Percentiles rank a stretch among this genome's conserved stretches.
phyloP scores from a whole-genome alignment of 2,113 vertebrate species.

The Labrus mixtus region DNA sequence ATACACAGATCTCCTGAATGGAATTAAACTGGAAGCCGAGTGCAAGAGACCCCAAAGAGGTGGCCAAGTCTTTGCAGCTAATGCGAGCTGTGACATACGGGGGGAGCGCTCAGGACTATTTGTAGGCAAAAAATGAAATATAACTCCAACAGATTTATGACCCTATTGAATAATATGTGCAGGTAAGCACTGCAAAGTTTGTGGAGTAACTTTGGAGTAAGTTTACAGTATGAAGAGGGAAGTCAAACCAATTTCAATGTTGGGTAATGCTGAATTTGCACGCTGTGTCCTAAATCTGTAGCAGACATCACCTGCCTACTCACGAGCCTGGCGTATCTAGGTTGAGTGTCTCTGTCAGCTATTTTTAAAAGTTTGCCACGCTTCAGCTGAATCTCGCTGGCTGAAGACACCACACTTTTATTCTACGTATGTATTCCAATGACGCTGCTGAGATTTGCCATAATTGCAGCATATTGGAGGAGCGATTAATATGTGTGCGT shows the following conservation, averaged over 20 bases:
- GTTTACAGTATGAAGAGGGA: not conserved
- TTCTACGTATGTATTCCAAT: conserved; percentile 21
- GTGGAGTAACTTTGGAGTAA: conserved; percentile 5
- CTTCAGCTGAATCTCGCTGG: conserved; percentile 49
- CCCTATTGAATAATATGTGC: not conserved
- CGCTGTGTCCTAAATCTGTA: conserved; percentile 66
- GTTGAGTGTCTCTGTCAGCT: conserved; percentile 70
- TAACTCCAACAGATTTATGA: conserved; percentile 18
- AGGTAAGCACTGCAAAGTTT: conserved; percentile 6
- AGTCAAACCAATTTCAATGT: conserved; percentile 57
- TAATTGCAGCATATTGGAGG: conserved; percentile 29
- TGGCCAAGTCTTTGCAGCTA: conserved; percentile 30
- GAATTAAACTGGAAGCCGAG: conserved; percentile 55
- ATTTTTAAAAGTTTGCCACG: conserved; percentile 62
- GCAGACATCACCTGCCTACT: conserved; percentile 58
- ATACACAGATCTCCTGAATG: conserved; percentile 45
- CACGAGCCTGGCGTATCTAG: conserved; percentile 56
- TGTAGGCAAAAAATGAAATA: conserved; percentile 15
- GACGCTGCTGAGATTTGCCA: conserved; percentile 31
- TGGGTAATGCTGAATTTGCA: conserved; percentile 50
- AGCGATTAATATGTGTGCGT: not conserved
- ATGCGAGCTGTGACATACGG: conserved; percentile 41
- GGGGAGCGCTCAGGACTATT: conserved; percentile 20
- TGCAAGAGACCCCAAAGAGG: conserved; percentile 40
- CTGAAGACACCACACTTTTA: conserved; percentile 27